These are phyloP conservation scores for Pseudolaguvia tuberculata DNA, from an alignment of 2,113 vertebrate species.

Conservation along the genomic window DNA sequence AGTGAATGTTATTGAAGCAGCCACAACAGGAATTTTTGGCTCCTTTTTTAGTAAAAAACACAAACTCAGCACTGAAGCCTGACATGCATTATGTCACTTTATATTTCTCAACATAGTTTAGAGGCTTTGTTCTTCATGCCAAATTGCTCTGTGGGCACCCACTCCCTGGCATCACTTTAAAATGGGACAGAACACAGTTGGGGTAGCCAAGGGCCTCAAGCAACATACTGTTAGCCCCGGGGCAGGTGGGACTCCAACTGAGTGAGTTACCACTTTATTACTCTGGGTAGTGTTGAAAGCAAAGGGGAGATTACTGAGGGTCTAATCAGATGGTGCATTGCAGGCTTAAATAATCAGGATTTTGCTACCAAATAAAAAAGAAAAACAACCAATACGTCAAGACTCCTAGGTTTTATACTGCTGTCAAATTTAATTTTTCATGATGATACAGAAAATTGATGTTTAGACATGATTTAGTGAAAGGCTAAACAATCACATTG, in stretches of 20 bases:
- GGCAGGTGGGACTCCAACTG: slow-evolving; percentile 55
- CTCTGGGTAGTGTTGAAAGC: slow-evolving; percentile 50
- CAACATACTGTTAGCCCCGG: slow-evolving; percentile 49
- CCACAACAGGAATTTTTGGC: slow-evolving; percentile 63
- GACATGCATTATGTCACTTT: slow-evolving; percentile 62
- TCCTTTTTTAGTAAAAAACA: slow-evolving; percentile 56
- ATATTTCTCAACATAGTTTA: slow-evolving; percentile 56
- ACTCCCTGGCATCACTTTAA: slow-evolving; percentile 54
- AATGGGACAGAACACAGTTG: slow-evolving; percentile 53
- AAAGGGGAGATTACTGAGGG: slow-evolving; percentile 38
- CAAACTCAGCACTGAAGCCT: slow-evolving; percentile 61
- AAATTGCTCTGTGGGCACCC: slow-evolving; percentile 41
- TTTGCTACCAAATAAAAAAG: neutral
- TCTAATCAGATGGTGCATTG: slow-evolving; percentile 26
- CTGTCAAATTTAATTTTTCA: neutral
- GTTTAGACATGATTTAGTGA: neutral
- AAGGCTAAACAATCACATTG: slow-evolving; percentile 2
- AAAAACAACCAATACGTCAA: neutral
- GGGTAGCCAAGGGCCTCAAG: slow-evolving; percentile 54
- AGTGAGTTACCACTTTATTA: slow-evolving; percentile 60
- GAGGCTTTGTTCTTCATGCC: slow-evolving; percentile 56
- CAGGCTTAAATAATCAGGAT: neutral
- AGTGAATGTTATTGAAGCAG: no score
- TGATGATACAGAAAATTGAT: neutral
- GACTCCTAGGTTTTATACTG: no score